Percentiles rank a stretch among this genome's conserved stretches.
Evolutionary conservation across 2,797 vertebrate species (phyloP).

Genomic region (Megaceryle alcyon): DNA sequence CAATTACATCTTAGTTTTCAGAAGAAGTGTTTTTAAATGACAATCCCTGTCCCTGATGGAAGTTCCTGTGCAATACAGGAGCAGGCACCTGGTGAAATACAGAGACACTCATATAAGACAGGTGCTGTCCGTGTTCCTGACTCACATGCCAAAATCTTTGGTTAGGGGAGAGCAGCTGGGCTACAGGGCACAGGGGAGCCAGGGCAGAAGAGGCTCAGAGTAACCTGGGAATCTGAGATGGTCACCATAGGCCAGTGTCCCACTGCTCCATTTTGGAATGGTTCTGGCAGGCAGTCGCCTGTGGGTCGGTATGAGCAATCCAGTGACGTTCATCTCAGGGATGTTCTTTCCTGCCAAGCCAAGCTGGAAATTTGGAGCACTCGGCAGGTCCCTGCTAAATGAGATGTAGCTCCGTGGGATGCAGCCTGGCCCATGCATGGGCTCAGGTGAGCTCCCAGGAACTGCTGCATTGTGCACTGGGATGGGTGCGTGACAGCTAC

Average conservation of each 20-base stretch:
- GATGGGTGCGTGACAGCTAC: fast-evolving
- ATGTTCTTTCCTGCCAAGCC: neutral
- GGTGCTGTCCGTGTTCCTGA: neutral
- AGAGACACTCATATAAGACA: neutral
- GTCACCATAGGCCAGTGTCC: neutral
- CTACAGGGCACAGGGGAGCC: neutral
- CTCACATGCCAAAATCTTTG: neutral
- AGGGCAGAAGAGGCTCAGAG: neutral
- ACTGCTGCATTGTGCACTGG: neutral
- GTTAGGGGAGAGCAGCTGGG: neutral
- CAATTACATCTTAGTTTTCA: neutral
- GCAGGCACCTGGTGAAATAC: neutral
- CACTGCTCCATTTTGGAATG: fast-evolving
- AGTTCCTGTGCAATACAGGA: neutral
- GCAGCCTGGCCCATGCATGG: neutral
- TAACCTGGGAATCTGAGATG: neutral
- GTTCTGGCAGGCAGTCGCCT: neutral
- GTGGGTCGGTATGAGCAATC: neutral
- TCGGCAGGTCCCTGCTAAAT: neutral
- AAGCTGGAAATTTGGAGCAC: neutral
- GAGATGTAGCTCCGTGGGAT: fast-evolving
- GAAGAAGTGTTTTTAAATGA: neutral
- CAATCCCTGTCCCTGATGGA: neutral
- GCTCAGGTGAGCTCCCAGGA: neutral
- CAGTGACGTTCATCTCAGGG: neutral